phyloP scores from a whole-genome alignment of 2,113 vertebrate species.

The Ursus arctos region DNA sequence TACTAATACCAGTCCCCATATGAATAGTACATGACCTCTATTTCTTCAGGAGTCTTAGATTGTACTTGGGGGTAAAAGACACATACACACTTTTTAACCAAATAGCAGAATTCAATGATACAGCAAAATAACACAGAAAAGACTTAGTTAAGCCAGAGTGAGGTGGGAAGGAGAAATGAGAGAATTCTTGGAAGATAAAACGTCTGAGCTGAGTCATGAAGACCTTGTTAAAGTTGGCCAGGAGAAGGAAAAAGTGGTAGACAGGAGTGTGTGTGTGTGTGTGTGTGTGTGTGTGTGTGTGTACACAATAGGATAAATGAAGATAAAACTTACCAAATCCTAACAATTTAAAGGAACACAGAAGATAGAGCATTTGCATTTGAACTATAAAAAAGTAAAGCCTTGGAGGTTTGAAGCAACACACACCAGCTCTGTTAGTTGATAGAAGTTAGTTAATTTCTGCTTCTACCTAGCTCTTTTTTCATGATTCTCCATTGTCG shows the following conservation, averaged over 20 bases:
- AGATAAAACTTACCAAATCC: neutral
- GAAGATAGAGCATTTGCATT: neutral
- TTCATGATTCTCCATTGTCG: neutral
- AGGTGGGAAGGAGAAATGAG: neutral
- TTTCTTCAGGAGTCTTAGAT: neutral
- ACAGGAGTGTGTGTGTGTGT: neutral
- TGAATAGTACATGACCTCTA: neutral
- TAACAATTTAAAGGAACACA: neutral
- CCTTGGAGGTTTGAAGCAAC: neutral
- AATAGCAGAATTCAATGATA: neutral
- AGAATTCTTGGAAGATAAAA: conserved; percentile 5
- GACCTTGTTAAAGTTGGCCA: conserved; percentile 19
- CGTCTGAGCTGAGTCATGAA: neutral
- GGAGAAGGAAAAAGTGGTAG: neutral
- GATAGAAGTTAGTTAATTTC: neutral
- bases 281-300: too few relatives aligned
- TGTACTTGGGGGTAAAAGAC: neutral
- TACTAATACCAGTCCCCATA: neutral
- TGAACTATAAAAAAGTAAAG: neutral
- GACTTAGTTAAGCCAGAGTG: neutral
- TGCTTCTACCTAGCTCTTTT: neutral
- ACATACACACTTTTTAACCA: neutral
- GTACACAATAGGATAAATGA: neutral
- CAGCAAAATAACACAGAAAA: neutral
- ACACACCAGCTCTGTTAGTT: neutral